A percentile compares a stretch with the other conserved stretches of the same genome.
phyloP scores from a whole-genome alignment of 2,797 vertebrate species.

The Gastrophryne carolinensis region DNA sequence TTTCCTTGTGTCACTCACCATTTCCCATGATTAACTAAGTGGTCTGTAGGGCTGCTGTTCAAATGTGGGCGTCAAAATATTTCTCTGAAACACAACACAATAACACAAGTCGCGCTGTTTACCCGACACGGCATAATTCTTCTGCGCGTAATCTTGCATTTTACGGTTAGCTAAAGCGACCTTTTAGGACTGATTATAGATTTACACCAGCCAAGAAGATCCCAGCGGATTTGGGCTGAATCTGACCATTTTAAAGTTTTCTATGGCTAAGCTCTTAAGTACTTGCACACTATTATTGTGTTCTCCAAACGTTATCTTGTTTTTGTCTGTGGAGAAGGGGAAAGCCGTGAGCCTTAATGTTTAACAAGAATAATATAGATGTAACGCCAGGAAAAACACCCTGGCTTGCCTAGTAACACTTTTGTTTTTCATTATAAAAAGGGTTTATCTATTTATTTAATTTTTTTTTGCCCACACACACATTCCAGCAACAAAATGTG shows the following conservation, averaged over 20 bases:
- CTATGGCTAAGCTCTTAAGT: constrained; percentile 74
- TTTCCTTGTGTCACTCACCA: too few relatives aligned
- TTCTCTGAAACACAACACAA: neutral
- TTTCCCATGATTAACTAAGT: too few relatives aligned
- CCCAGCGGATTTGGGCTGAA: constrained; percentile 76
- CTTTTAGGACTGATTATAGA: constrained; percentile 72
- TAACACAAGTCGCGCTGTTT: constrained; percentile 3
- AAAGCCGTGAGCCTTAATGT: neutral
- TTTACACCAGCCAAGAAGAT: constrained; percentile 76
- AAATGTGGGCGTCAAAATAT: neutral
- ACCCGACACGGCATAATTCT: constrained; percentile 18
- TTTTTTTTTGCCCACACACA: too few relatives aligned
- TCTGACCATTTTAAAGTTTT: constrained; percentile 75
- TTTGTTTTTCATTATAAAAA: neutral
- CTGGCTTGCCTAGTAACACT: constrained; percentile 12
- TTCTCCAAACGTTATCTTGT: constrained; percentile 57
- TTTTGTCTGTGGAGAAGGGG: neutral
- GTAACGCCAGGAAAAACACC: neutral
- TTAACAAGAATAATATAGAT: constrained; percentile 9
- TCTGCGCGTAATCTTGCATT: constrained; percentile 66
- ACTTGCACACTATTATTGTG: constrained; percentile 70
- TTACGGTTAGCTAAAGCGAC: constrained; percentile 68
- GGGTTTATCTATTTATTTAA: neutral
- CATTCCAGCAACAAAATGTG: too few relatives aligned
- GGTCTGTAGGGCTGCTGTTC: neutral